Percentiles rank a stretch among this genome's conserved stretches.
Evolutionary conservation across 2,797 vertebrate species (phyloP).

Genomic region (Rhodeus uyekii): DNA sequence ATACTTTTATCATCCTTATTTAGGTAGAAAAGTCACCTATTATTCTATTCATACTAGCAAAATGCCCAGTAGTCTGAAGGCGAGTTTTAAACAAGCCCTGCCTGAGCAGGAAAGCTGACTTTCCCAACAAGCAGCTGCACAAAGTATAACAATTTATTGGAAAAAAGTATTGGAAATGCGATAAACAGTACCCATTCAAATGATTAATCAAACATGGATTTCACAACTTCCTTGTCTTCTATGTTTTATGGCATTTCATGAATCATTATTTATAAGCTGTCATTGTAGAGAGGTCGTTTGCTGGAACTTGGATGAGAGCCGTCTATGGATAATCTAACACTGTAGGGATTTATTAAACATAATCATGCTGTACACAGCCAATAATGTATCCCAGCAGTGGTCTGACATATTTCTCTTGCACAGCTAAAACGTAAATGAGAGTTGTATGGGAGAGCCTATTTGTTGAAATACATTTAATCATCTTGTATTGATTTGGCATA

Average conservation of each 20-base stretch:
- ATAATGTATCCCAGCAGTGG: conserved; percentile 31
- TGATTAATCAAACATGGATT: conserved; percentile 28
- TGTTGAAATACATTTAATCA: conserved; percentile 20
- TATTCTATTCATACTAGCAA: no score
- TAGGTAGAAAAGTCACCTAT: neutral
- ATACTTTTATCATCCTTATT: neutral
- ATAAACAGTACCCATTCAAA: conserved; percentile 2
- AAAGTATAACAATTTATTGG: neutral
- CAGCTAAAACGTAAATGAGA: conserved; percentile 15
- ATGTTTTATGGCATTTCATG: conserved; percentile 49
- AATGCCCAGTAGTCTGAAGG: no score
- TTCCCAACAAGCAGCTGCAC: conserved; percentile 20
- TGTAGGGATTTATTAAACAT: conserved; percentile 31
- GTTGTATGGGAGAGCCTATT: conserved; percentile 3
- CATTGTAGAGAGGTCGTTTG: conserved; percentile 46
- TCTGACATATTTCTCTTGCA: conserved; percentile 25
- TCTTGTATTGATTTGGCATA: conserved; percentile 30
- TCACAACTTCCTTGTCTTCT: conserved; percentile 40
- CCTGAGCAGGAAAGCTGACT: neutral
- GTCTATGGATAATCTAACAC: conserved; percentile 70
- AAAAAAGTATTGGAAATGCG: neutral
- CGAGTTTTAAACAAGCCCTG: neutral
- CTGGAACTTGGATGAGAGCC: conserved; percentile 54
- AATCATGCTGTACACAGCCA: conserved; percentile 28
- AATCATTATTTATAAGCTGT: conserved; percentile 44